These are phyloP conservation scores for Agrochola litura DNA, from an alignment of 2,888 invertebrate species.

Conservation along the genomic window DNA sequence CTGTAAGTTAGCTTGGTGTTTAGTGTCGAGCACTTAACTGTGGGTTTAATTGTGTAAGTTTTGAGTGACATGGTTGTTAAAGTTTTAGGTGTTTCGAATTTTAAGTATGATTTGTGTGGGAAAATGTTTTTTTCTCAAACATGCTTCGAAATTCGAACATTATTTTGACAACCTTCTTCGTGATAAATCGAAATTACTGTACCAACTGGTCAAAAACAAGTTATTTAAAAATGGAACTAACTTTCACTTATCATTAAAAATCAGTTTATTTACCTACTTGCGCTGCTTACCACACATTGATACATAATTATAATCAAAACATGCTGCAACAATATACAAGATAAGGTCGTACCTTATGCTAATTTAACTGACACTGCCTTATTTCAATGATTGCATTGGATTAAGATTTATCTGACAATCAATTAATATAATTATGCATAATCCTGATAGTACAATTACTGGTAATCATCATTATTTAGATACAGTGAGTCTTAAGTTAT, in stretches of 20 bases:
- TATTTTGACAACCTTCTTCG: too few species aligned
- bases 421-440: conserved; percentile 48
- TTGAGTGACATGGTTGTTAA: conserved; percentile 15
- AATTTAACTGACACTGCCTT: conserved; percentile 43
- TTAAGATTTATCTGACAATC: conserved; percentile 49
- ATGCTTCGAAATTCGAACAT: too few species aligned
- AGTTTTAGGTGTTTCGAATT: background rate
- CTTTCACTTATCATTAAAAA: background rate
- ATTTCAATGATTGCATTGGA: conserved; percentile 55
- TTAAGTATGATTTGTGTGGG: background rate
- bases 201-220: too few species aligned
- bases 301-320: background rate
- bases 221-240: too few species aligned
- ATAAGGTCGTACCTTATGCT: conserved; percentile 50
- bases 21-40: conserved; percentile 33
- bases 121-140: background rate
- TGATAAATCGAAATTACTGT: too few species aligned
- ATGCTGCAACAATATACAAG: conserved; percentile 12
- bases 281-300: background rate
- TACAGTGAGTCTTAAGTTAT: conserved; percentile 14
- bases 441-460: conserved; percentile 26
- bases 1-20: conserved; percentile 43
- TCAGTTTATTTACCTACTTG: too few species aligned
- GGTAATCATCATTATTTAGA: conserved; percentile 23
- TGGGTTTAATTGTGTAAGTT: conserved; percentile 38